phyloP scores from a whole-genome alignment of 2,797 vertebrate genomes.

The Acridotheres tristis region DNA sequence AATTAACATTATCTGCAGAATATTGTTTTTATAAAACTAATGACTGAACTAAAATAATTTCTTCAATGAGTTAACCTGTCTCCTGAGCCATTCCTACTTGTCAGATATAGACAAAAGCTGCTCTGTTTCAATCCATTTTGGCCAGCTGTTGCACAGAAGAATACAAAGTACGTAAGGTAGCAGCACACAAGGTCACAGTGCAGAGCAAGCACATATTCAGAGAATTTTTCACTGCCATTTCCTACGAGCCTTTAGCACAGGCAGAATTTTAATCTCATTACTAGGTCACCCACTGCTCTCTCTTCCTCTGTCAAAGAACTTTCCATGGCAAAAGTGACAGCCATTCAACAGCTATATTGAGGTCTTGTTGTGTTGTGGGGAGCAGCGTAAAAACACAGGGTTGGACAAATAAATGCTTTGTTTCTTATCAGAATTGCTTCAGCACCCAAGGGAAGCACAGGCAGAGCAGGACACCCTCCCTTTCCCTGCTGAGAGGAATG shows the following conservation, averaged over 20 bases:
- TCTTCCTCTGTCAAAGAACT: not conserved
- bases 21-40: not conserved
- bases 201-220: not conserved
- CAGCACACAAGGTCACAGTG: not conserved
- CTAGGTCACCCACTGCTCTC: not conserved
- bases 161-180: fast-evolving
- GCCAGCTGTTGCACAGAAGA: not conserved
- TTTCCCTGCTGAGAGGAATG: not conserved
- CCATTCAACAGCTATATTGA: not conserved
- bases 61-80: not conserved
- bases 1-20: not conserved
- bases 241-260: not conserved
- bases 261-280: not conserved
- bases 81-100: not conserved
- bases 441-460: not conserved
- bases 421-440: not conserved
- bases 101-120: not conserved
- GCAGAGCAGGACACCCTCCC: not conserved
- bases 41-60: not conserved
- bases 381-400: not conserved
- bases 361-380: not conserved
- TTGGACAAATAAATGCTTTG: slow-evolving; percentile 7
- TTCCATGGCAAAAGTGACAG: not conserved
- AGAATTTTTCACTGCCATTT: not conserved
- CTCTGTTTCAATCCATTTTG: not conserved